phyloP scores from a whole-genome alignment of 37 sponge, comb jelly and placozoan genomes.

The Oscarella lobularis region DNA sequence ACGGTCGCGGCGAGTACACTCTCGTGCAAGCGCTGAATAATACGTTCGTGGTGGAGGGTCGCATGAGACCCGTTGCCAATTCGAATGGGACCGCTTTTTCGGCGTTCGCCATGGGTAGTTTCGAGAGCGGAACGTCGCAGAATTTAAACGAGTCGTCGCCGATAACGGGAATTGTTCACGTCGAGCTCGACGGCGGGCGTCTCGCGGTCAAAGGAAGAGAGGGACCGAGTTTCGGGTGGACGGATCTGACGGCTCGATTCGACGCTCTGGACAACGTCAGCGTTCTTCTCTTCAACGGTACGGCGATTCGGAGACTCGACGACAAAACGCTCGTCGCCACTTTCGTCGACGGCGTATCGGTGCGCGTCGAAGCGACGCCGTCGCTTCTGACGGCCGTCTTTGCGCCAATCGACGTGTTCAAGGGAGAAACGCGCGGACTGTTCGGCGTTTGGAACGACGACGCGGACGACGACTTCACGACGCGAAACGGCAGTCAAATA shows the following conservation, averaged over 20 bases:
- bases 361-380: not conserved
- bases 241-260: not conserved
- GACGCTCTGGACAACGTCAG: not conserved
- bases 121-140: not conserved
- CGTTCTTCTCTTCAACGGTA: not conserved
- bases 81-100: not conserved
- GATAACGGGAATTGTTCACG: not conserved
- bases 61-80: not conserved
- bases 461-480: not conserved
- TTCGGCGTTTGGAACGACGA: not conserved
- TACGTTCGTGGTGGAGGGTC: not conserved
- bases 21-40: not conserved
- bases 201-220: no score
- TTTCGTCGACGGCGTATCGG: not conserved
- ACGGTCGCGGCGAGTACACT: not conserved
- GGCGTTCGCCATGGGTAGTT: not conserved
- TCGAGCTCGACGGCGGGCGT: not conserved
- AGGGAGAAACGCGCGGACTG: not conserved
- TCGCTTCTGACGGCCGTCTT: not conserved
- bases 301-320: not conserved
- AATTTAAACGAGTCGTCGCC: not conserved
- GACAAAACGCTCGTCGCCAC: not conserved
- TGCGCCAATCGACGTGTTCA: not conserved
- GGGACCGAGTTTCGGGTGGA: not conserved
- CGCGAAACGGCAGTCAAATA: not conserved